Evolutionary conservation across 2,888 invertebrate genomes (phyloP), one percentile per base, ranked within the genome.

Genomic region (Epiblema foenella): DNA sequence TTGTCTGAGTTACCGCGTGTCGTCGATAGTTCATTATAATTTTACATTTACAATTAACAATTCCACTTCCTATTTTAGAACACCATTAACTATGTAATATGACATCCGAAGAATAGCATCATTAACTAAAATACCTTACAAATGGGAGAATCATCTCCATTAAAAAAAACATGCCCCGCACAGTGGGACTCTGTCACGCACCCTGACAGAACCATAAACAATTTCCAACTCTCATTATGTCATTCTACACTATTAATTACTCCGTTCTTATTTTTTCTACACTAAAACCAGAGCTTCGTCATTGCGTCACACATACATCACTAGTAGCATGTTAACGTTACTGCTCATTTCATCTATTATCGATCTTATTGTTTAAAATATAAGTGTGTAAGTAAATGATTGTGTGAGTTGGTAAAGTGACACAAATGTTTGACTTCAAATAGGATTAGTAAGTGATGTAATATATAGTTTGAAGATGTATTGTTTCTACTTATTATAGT

Each of bases 241-340:
- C 71, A 62, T 67, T 71, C 71, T 12, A 20, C 71, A 71, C 71
- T 71, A 71, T 71, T 71, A 71, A 71, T 67, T 66, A 71, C 60
- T 71, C 52, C 33, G 42, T 42, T 62, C 66, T 60, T 39, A 57
- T 49, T 62, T 67, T 71, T 71, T 67, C 70, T 51, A 51, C 11
- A 59, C 69, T 59, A 70, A 70, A 70, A 37, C 58, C 52, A 59
- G 52, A 64, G 64, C 64, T 69, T 70, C 66, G 66, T 71, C 71
- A 71, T 71, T n/a, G n/a, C n/a, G n/a, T n/a, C n/a, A 49, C 39
- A 49, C 18, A 71, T 71, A 71, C 39, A 71, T 71, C 71, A 71
- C 56, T 51, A 37, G 37, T 11, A 62, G 54, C 15, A 39, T 20
- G 1, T 37, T 49, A 18, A 9, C 4, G 37, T 33, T 52, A 17